These are phyloP conservation scores for Sylvia atricapilla DNA, from an alignment of 2,113 vertebrate species.

Conservation along the genomic window DNA sequence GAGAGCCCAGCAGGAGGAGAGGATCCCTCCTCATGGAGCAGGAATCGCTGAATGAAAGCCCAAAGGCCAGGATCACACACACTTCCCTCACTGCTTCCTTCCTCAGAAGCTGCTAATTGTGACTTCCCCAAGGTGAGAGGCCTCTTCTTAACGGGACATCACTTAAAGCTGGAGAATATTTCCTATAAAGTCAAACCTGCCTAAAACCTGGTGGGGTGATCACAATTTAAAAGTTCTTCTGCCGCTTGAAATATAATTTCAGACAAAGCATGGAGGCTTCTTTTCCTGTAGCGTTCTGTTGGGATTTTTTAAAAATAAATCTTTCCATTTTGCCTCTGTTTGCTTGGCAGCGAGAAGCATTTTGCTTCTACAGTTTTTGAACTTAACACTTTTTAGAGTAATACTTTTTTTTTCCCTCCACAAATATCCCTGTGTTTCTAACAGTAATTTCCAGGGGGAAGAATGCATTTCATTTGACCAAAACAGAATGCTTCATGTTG, in stretches of 20 bases:
- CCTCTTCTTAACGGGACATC: not conserved
- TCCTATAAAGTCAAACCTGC: not conserved
- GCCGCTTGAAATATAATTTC: not conserved
- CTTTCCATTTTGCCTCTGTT: not conserved
- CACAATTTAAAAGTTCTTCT: not conserved
- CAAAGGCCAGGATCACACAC: not conserved
- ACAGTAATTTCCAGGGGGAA: constrained; percentile 10
- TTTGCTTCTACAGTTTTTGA: not conserved
- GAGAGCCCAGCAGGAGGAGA: not conserved
- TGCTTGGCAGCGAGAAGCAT: not conserved
- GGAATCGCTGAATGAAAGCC: not conserved
- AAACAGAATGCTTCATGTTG: constrained; percentile 40
- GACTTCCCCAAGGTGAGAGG: not conserved
- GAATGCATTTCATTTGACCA: constrained; percentile 50
- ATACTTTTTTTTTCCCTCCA: not conserved
- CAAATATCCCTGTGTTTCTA: not conserved
- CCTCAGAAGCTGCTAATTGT: not conserved
- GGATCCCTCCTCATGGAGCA: not conserved
- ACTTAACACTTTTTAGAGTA: not conserved
- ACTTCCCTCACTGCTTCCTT: not conserved
- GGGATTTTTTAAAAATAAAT: not conserved
- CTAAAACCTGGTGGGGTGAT: not conserved
- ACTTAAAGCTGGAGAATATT: not conserved
- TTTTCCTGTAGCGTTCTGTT: not conserved
- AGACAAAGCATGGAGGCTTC: not conserved